Evolutionary conservation across 2,888 invertebrate genomes (phyloP), one percentile per base, ranked within the genome.

Genomic region (Tachystola acroxantha): DNA sequence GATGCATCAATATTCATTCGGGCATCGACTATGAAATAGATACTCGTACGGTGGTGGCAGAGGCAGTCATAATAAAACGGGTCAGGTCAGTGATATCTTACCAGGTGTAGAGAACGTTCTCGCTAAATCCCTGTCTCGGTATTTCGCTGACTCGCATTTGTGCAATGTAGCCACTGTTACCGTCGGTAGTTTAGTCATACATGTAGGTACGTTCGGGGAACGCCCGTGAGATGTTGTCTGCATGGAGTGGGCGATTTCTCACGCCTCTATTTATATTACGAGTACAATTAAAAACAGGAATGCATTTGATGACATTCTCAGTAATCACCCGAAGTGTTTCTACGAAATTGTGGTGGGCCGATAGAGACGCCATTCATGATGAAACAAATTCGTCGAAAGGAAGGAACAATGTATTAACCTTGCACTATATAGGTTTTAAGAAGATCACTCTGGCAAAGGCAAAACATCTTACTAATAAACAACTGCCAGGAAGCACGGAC

Each of bases 231-330:
- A 70, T 64, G 45, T 45, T 38, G 57, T 37, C 48, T 12, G 33
- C 38, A 36, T 34, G 24, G 37, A 46, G 65, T 62, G 61, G 64
- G 64, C 59, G 61, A 63, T 46, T 68, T 82, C 80, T 60, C 82
- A 80, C 73, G 75, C 57, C 50, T 53, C 39, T 64, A 57, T 66
- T 73, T 72, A 71, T 66, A 53, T 58, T 58, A 48, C 47, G 46
- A 53, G 44, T 53, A 59, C 57, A 61, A 66, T 64, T 64, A 64
- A 62, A 27, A 57, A 53, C 50, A 37, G 49, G 39, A 63, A 59
- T 57, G 50, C 50, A 45, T 51, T n/a, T 41, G 57, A 62, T 57
- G 45, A 55, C 47, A 50, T 68, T 71, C 66, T 57, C 38, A 45
- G 63, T 53, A 64, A 28, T 9, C 19, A 11, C 10, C 7, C 22